phyloP scores from a whole-genome alignment of 1,140 invertebrate genomes.

The Agrypnia vestita region DNA sequence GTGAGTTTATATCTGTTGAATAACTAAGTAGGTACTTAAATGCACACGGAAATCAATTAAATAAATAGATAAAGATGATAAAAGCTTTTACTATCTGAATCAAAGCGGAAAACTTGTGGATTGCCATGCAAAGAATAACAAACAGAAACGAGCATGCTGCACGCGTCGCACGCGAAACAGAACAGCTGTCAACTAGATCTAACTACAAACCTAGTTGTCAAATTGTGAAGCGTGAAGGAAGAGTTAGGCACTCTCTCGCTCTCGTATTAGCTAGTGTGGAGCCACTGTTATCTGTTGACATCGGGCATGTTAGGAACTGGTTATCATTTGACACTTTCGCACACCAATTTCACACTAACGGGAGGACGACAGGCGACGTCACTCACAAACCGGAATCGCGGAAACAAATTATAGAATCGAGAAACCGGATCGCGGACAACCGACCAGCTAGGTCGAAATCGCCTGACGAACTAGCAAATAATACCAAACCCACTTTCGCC shows the following conservation, averaged over 20 bases:
- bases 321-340: constrained; percentile 34
- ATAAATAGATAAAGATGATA: too few species aligned
- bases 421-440: constrained; percentile 35
- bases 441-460: constrained; percentile 49
- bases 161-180: constrained; percentile 14
- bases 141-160: constrained; percentile 12
- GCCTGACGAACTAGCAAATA: constrained; percentile 49
- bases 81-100: too few species aligned
- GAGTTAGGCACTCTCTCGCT: background rate
- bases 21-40: too few species aligned
- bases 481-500: constrained; percentile 50
- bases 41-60: too few species aligned
- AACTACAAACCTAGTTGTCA: constrained; percentile 32
- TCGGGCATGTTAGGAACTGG: constrained; percentile 44
- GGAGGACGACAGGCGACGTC: constrained; percentile 43
- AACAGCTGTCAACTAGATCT: constrained; percentile 27
- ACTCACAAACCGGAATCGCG: constrained; percentile 49
- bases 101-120: too few species aligned
- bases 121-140: constrained; percentile 34
- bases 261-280: constrained; percentile 2
- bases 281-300: constrained; percentile 54
- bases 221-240: background rate
- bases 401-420: constrained; percentile 22
- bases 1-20: too few species aligned
- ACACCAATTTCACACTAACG: constrained; percentile 23